Base-by-base conservation (phyloP, 53 echinoderm and acorn worm genomes). In the Echinometra lucunter region DNA sequence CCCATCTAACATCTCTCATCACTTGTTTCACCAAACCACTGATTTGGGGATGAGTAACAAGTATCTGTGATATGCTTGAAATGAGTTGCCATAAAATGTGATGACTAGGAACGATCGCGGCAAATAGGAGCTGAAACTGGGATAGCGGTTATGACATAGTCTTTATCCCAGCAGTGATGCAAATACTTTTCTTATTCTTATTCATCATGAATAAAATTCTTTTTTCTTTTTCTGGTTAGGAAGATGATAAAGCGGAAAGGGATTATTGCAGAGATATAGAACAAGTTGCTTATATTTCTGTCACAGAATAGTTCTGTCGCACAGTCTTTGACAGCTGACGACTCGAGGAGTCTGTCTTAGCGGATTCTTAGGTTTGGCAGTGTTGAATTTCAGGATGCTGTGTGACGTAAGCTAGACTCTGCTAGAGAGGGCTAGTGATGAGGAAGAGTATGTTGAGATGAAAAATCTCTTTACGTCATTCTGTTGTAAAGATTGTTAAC, bases 371-470 rank as follows among this genome's bases (percentile, higher is more conserved):
- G 12, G 72, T 72, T 13, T 32, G 72, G 32, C 35, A 72, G 35
- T 72, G 72, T 72, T 11, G 16, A 72, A 72, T 72, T 72, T 72
- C 72, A 72, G 72, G 32, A 72, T 72, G 72, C 72, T 72, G 72
- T 72, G 12, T 72, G 72, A 30, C 35, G n/a, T 72, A 72, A 35
- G 72, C 72, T 35, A 53, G 28, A 35, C 13, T 72, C 32, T 32
- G 72, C 72, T 35, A 53, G 28, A 35, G 72, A 72, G 16, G 35
- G 72, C 72, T 72, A 9, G 34, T 72, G 72, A 72, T 35, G 15
- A 53, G 35, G 35, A 35, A 72, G 15, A 72, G 72, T 12, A 35
- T 72, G 35, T 72, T 72, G 32, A 30, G 72, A 72, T 72, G 72
- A 72, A 53, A 53, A n/a, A n/a, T n/a, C n/a, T n/a, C n/a, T n/a